Evolutionary conservation across 37 sponge, comb jelly and placozoan genomes (phyloP).

Genomic region (Beroe ovata): DNA sequence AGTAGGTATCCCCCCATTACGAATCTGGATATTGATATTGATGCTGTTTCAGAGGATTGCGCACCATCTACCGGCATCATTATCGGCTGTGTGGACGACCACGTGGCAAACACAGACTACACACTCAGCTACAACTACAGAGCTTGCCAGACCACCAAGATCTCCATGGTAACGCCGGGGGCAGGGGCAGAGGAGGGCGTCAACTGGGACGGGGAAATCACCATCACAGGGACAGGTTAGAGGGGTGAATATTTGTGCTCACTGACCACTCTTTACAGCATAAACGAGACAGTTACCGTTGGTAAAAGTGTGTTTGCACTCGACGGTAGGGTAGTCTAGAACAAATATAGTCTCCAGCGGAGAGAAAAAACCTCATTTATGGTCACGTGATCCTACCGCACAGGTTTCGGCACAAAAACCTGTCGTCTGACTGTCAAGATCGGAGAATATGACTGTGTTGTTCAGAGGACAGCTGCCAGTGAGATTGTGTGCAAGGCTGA

Average conservation of each 20-base stretch:
- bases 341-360: background rate
- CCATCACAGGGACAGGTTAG: background rate
- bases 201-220: slow-evolving; percentile 19
- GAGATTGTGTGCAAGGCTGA: slow-evolving; percentile 13
- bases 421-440: slow-evolving; percentile 32
- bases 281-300: no score
- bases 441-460: slow-evolving; percentile 19
- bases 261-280: no score
- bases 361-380: no score
- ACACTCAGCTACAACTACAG: background rate
- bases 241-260: no score
- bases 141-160: background rate
- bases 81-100: slow-evolving; percentile 5
- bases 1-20: no score
- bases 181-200: background rate
- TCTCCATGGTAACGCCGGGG: background rate
- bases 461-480: background rate
- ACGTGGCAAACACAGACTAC: no score
- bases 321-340: background rate
- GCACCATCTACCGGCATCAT: background rate
- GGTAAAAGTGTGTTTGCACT: no score
- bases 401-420: slow-evolving; percentile 2
- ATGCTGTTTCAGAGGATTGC: background rate
- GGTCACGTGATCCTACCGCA: background rate
- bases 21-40: no score